Conservation (phyloP, 2,888 invertebrate genomes). For the Morinoia aosen region DNA sequence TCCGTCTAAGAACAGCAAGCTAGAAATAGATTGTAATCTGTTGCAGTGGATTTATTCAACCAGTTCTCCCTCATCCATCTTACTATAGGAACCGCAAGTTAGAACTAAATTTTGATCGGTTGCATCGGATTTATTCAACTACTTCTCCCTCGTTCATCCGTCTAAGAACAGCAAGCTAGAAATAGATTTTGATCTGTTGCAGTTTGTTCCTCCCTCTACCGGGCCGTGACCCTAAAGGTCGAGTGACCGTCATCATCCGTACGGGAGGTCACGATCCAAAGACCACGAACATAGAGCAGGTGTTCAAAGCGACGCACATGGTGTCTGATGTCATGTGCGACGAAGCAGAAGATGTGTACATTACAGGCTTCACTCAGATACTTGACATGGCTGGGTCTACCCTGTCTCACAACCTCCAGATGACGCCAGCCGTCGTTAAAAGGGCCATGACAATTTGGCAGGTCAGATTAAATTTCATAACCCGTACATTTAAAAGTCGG, state of each 20-base stretch:
- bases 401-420: conserved; percentile 75
- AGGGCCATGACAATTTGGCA: conserved; percentile 76
- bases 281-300: conserved; percentile 2
- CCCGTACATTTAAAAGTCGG: background rate
- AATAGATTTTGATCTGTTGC: conserved; percentile 20
- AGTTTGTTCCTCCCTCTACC: conserved; percentile 68
- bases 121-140: background rate
- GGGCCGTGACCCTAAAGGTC: conserved; percentile 72
- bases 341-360: conserved; percentile 76
- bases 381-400: conserved; percentile 76
- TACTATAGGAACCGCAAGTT: background rate
- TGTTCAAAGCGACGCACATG: conserved; percentile 53
- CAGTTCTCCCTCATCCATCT: conserved; percentile 68
- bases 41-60: background rate
- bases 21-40: background rate
- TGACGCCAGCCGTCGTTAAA: conserved; percentile 77
- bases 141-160: background rate
- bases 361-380: conserved; percentile 73
- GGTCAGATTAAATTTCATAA: conserved; percentile 68
- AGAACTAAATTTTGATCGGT: background rate
- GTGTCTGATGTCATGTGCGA: conserved; percentile 74
- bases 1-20: background rate
- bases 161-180: background rate
- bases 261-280: background rate
- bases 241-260: conserved; percentile 71